Evolutionary conservation across 1,140 invertebrate species (phyloP), one percentile per base, ranked within the genome.

Genomic region (Himalopsyche phryganea): DNA sequence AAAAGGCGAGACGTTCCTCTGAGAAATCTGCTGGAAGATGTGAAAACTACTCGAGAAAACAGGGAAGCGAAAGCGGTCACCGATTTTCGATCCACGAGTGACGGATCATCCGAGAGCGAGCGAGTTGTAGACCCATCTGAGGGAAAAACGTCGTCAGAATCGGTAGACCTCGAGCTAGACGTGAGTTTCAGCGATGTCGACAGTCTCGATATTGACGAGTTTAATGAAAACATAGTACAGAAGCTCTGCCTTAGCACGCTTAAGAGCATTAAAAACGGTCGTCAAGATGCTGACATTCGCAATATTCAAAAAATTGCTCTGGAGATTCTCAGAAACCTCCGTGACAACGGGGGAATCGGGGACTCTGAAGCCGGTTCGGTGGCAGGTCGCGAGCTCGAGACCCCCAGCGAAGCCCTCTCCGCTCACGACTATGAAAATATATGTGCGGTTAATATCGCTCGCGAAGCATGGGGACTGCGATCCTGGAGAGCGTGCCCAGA

Each of bases 391-490:
- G 75, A 79, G 65, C 60, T 77, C 18, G 81, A 82, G 36, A 81
- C 81, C 10, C 80, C 81, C 54, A 83, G 81, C 42, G 81, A 82
- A 65, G 74, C 83, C 9, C 72, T 83, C 17, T 84, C 83, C 0
- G 78, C 83, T 28, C 84, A 85, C 66, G 84, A 86, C 66, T 86
- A 86, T 63, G 84, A 85, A 68, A 86, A 85, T 68, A 79, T 86
- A 48, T 84, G 83, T 67, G 81, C 83, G 5, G 71, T 85, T 1
- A 85, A 85, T 60, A 81, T 86, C 17, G 83, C 84, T 1, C 71
- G 84, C 58, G 83, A 83, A 63, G 80, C 81, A n/a, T 83, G 81
- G 81, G 84, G 83, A 1, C 75, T 85, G 38, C 72, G 83, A n/a
- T 84, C 83, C 18, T 86, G 84, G 84, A 80, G 80, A 66, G 81